Conservation (phyloP, 30 jellyfish, hydroid and myxozoan species). For the Turritopsis dohrnii region DNA sequence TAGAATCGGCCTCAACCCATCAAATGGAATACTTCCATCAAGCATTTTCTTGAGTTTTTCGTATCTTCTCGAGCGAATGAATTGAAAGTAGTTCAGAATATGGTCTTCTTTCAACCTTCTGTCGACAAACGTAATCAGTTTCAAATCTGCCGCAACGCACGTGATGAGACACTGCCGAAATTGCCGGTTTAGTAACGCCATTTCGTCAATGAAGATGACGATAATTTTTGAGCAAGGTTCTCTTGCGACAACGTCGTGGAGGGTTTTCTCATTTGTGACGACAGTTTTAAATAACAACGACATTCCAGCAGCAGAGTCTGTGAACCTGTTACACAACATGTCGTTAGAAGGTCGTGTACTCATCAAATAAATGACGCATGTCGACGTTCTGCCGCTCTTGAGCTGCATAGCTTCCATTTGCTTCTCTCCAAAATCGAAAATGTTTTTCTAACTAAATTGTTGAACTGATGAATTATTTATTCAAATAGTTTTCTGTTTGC, state of each 20-base stretch:
- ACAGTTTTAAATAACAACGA: neutral
- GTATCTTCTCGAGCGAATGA: neutral
- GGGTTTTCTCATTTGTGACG: neutral
- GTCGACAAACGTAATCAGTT: neutral
- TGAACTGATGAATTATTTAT: too few species aligned
- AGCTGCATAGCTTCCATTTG: neutral
- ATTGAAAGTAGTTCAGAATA: neutral
- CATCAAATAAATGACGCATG: neutral
- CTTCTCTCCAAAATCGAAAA: too few species aligned
- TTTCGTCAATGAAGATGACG: neutral
- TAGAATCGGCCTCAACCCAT: neutral
- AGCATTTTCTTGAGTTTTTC: neutral
- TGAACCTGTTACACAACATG: neutral
- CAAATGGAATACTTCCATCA: neutral
- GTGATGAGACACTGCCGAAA: neutral
- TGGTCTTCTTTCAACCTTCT: neutral
- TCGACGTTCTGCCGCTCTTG: neutral
- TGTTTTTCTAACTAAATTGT: too few species aligned
- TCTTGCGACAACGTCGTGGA: neutral
- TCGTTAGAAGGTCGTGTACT: neutral
- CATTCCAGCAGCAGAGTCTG: neutral
- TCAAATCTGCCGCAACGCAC: slow-evolving; percentile 10
- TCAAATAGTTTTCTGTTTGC: neutral
- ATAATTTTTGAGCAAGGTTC: neutral
- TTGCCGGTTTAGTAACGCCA: neutral